Evolutionary conservation across 2,113 vertebrate genomes (phyloP).

Genomic region (Colius striatus): DNA sequence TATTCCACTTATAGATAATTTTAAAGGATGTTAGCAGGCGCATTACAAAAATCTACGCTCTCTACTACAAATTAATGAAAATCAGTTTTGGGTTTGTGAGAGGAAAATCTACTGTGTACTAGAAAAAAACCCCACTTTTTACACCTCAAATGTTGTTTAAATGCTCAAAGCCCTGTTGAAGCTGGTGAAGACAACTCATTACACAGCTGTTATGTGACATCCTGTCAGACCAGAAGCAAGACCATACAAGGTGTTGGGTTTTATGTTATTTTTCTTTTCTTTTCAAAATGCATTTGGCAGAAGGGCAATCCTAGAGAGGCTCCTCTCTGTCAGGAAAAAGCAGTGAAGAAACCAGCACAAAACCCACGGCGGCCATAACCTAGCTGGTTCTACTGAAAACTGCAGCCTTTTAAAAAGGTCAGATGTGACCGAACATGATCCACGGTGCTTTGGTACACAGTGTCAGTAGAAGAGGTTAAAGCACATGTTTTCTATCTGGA

Average conservation of each 20-base stretch:
- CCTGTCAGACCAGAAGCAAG: not conserved
- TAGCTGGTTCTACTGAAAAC: not conserved
- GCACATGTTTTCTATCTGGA: not conserved
- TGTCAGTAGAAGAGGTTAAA: not conserved
- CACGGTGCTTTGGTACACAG: fast-evolving
- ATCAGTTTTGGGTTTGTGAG: not conserved
- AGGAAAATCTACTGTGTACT: not conserved
- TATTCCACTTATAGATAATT: not conserved
- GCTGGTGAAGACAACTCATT: not conserved
- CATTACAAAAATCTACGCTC: not conserved
- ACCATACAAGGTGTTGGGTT: fast-evolving
- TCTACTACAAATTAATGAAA: not conserved
- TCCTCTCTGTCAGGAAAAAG: not conserved
- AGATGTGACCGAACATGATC: not conserved
- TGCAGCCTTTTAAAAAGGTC: not conserved
- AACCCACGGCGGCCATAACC: not conserved
- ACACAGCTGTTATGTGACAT: not conserved
- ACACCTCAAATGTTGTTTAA: not conserved
- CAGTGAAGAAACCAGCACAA: not conserved
- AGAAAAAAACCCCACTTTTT: not conserved
- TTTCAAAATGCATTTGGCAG: not conserved
- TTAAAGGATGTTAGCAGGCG: not conserved
- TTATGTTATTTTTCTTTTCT: not conserved
- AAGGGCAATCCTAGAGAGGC: not conserved
- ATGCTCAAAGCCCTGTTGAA: not conserved